phyloP scores from a whole-genome alignment of 2,113 vertebrate genomes.

The Odontesthes bonariensis region DNA sequence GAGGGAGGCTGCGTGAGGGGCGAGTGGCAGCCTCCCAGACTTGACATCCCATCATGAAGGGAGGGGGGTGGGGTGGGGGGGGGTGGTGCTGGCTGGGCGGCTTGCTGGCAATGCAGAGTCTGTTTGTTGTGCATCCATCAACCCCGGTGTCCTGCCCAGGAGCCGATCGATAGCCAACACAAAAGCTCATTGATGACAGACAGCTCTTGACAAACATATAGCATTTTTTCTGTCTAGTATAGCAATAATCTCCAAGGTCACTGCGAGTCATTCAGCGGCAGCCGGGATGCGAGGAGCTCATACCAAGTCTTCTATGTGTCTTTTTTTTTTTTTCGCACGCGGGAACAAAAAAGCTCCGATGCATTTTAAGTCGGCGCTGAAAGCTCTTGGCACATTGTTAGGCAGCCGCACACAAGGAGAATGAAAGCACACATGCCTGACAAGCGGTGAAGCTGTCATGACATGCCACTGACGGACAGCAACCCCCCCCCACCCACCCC shows the following conservation, averaged over 20 bases:
- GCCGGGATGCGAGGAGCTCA: conserved; percentile 29
- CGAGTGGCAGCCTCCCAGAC: conserved; percentile 34
- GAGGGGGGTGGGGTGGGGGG: neutral
- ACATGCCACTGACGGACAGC: conserved; percentile 62
- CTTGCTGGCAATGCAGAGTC: conserved; percentile 78
- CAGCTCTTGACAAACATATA: conserved; percentile 82
- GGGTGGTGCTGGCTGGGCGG: conserved; percentile 36
- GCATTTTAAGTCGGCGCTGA: conserved; percentile 67
- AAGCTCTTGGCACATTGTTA: conserved; percentile 75
- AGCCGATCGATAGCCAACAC: conserved; percentile 81
- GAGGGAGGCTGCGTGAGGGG: conserved; percentile 10
- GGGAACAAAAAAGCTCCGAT: conserved; percentile 38
- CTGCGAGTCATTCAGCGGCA: conserved; percentile 47
- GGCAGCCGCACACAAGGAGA: conserved; percentile 52
- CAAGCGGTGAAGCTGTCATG: conserved; percentile 54
- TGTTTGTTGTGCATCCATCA: conserved; percentile 83
- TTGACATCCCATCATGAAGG: conserved; percentile 72
- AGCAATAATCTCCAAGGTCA: conserved; percentile 85
- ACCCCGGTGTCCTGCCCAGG: conserved; percentile 69
- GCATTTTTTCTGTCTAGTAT: conserved; percentile 81
- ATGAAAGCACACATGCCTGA: conserved; percentile 56
- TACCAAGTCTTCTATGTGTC: conserved; percentile 30
- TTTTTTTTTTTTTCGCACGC: conserved; percentile 31
- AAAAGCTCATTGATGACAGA: conserved; percentile 83
- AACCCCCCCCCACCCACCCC: conserved; percentile 15